Base-by-base conservation (phyloP, 2,797 vertebrate species). In the Ibycter americanus region DNA sequence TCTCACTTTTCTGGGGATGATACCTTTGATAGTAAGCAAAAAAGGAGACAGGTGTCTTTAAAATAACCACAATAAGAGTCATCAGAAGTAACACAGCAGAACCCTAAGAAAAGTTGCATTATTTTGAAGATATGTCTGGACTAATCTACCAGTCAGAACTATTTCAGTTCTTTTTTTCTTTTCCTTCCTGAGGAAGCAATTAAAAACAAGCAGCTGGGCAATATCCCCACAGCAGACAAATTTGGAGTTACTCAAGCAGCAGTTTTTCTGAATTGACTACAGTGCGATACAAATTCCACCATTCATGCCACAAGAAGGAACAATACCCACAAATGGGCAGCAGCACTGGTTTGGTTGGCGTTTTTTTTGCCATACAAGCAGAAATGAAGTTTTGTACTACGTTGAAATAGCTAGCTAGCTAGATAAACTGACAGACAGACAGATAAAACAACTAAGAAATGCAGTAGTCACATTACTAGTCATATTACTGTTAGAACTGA, bases 161-260 rank as follows among this genome's bases (percentile, higher is more conserved):
- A 62, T 55, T 92, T 71, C 13, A 7, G 4, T 46, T 68, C 20
- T 31, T 56, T 73, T 65, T 62, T 51, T n/a, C 21, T 81, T 63
- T 63, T 70, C 44, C n/a, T 11, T 92, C 72, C 82, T 61, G 25
- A 95, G 71, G 92, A 95, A 95, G 82, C 87, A 90, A 94, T 86
- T 83, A 85, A 86, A 94, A 95, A n/a, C 58, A 91, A 94, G 79
- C 91, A 95, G 94, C 93, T 88, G 87, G 65, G 80, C 83, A 94
- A 72, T 58, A 87, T 68, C 40, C 23, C 31, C 40, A 36, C 20
- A 78, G 65, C 46, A 94, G 76, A 89, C 65, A 83, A 89, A 89
- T 86, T 4, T 46, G 62, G 42, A 88, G 34, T 76, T 93, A 71
- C 66, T 87, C 36, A 70, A 87, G 59, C 70, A 96, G 93, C 62